Base-by-base conservation (phyloP, 2,797 vertebrate genomes). In the Sebastiscus tertius region DNA sequence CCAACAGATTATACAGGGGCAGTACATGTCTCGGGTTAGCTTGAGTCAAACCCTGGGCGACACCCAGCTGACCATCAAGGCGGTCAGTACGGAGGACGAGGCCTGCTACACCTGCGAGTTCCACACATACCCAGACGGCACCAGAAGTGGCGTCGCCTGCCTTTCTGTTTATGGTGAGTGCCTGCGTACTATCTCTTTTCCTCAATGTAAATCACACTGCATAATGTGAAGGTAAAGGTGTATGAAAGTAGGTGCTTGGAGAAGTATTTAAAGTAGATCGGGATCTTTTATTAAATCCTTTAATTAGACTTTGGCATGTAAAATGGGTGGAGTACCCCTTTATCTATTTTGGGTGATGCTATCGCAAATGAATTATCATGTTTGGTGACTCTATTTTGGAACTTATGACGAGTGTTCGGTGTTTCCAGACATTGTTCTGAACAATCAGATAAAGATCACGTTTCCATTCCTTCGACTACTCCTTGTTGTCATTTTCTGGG, bases 21-120 rank as follows among this genome's bases (percentile, higher is more conserved):
- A 55, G 31, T 94, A 92, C 81, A 27, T 0, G 12, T 87, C 59
- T 1, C 89, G 93, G 3, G 70, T 94, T 0, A 80, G 72, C 36
- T 75, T 96, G 77, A 95, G 92, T 80, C 69, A 1, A 3, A 90
- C 91, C 2, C 81, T 96, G 67, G 88, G 77, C 1, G 73, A 94
- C 67, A 95, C 89, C 14, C 79, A 72, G 58, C 90, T 96, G 34
- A 92, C 79, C 80, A 86, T 96, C 74, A 22, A 34, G 60, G 13
- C 59, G 6, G 92, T 95, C 24, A 79, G 65, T 56, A 92, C 87
- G 3, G 93, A 95, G 81, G 96, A 96, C 2, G 95, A 96, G 76
- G 95, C 89, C 29, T 96, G 96, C 92, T 96, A 96, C 90, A 95
- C 93, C 79, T 96, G 96, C 18, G 92, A 95, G 80, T 96, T 96